Evolutionary conservation across 1,140 invertebrate species (phyloP), one percentile per base, ranked within the genome.

Genomic region (Drosophila leontia): DNA sequence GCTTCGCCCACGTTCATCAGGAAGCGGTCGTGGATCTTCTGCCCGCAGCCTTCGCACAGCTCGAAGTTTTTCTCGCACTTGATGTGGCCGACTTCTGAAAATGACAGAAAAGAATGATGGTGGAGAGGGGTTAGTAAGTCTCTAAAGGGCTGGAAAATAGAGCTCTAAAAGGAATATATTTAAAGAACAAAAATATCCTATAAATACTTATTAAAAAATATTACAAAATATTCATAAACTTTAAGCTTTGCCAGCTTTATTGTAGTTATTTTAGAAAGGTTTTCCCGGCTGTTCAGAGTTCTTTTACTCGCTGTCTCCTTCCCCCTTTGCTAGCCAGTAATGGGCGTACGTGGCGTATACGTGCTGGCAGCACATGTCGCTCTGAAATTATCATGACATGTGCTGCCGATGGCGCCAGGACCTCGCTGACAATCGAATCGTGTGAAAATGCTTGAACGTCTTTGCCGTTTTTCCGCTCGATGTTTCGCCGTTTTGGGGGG

Each of bases 11-110:
- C 97, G 86, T 97, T 94, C 96, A 99, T 96, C 76, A 99, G 94
- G 94, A 97, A 99, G 3, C 97, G 95, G 93, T 99, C 98, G 78
- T 97, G 95, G 80, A 99, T 99, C 91, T 97, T 96, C 83, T 96
- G 96, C 3, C 97, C 97, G 93, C 98, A 99, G 23, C 97, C 97
- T 77, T 98, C 96, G 93, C 98, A 99, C 80, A 97, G 96, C 92
- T 95, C 95, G 56, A 95, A 94, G 59, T 94, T 95, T 91, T 95
- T 95, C 91, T 95, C 95, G 65, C 95, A 94, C 91, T 95, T 95
- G 88, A 95, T 95, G 91, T 93, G 94, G 17, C 94, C 93, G 19
- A 93, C 88, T 75, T 92, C 91, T 93, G 72, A 3, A 65, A 79
- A 44, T 4, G 23, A 8, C 2, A 13, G 13, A 15, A 63, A 7